These are phyloP conservation scores for Eupithecia subfuscata DNA, from an alignment of 2,888 invertebrate genomes.

Conservation along the genomic window DNA sequence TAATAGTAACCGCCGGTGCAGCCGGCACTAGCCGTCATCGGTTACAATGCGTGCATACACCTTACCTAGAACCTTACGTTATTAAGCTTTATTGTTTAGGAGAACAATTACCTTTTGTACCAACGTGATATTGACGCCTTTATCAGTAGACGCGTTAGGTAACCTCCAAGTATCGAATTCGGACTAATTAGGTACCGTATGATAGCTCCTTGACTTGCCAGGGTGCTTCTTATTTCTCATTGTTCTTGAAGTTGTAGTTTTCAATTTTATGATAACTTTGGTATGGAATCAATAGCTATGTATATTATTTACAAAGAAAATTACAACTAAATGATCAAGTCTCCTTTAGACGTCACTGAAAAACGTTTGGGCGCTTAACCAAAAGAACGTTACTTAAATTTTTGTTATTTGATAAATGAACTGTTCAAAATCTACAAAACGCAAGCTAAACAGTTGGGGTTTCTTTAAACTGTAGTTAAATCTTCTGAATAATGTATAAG, in stretches of 20 bases:
- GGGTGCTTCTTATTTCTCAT: constrained; percentile 63
- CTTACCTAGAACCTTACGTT: constrained; percentile 79
- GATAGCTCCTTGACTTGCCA: constrained; percentile 42
- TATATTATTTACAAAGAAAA: not conserved
- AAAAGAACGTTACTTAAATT: not conserved
- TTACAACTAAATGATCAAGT: not conserved
- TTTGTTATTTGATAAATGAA: not conserved
- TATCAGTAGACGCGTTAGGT: constrained; percentile 76
- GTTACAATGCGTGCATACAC: constrained; percentile 59
- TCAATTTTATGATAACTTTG: constrained; percentile 6
- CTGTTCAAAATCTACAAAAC: not conserved
- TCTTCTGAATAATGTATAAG: not conserved
- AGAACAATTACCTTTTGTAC: constrained; percentile 84
- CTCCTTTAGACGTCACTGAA: not conserved
- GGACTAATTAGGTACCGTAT: constrained; percentile 60
- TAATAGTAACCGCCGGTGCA: constrained; percentile 52
- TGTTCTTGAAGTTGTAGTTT: constrained; percentile 53
- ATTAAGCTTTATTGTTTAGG: constrained; percentile 80
- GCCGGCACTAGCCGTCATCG: constrained; percentile 28
- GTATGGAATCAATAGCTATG: not conserved
- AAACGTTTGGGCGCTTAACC: not conserved
- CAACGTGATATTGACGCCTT: constrained; percentile 71
- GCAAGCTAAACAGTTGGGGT: not conserved
- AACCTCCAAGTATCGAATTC: constrained; percentile 72
- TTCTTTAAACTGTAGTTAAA: not conserved